These are phyloP conservation scores for Clanis bilineata DNA, from an alignment of 2,888 invertebrate species.

Conservation along the genomic window DNA sequence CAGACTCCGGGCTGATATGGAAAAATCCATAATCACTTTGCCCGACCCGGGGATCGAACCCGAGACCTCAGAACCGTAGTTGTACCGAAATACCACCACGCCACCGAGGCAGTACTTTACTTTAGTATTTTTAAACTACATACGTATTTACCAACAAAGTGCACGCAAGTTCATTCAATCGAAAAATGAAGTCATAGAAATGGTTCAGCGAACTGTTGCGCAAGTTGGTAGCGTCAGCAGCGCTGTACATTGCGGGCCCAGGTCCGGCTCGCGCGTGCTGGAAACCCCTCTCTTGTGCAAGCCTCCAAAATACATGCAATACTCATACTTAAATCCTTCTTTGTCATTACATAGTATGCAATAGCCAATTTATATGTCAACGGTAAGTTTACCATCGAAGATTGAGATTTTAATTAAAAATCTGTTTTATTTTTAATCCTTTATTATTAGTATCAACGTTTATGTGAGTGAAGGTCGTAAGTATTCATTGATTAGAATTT, in stretches of 20 bases:
- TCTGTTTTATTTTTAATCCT: too few species aligned
- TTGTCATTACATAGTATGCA: constrained; percentile 3
- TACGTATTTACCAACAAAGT: constrained; percentile 24
- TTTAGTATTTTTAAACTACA: neutral
- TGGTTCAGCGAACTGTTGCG: constrained; percentile 77
- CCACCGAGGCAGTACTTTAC: too few species aligned
- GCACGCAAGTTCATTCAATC: constrained; percentile 34
- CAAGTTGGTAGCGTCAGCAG: constrained; percentile 41
- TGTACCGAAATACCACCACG: too few species aligned
- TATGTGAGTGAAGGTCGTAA: neutral
- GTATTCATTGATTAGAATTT: neutral
- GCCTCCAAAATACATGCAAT: constrained; percentile 21
- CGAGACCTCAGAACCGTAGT: too few species aligned
- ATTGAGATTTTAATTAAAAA: neutral
- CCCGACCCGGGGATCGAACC: too few species aligned
- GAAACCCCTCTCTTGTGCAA: constrained; percentile 74
- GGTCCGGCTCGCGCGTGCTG: constrained; percentile 62
- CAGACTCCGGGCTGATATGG: too few species aligned
- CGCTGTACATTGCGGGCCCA: constrained; percentile 40
- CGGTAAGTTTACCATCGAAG: neutral
- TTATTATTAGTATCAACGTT: neutral
- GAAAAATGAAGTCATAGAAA: constrained; percentile 26
- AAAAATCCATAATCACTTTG: too few species aligned
- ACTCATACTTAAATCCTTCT: constrained; percentile 8
- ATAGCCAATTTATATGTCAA: neutral